Evolutionary conservation across 2,113 vertebrate genomes (phyloP).

Genomic region (Grammomys dolichurus): DNA sequence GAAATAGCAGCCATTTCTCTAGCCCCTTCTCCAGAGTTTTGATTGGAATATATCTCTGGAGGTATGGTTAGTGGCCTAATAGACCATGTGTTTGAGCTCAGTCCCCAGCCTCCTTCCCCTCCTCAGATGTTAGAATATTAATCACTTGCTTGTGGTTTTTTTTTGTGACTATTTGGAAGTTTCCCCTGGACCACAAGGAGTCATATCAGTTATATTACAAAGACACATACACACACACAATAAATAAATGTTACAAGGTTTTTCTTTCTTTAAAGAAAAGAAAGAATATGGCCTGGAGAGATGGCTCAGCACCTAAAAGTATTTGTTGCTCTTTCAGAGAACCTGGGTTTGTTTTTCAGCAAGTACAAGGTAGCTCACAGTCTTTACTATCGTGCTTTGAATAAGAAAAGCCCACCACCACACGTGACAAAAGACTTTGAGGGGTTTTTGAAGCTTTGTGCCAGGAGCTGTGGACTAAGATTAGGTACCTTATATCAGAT

Average conservation of each 20-base stretch:
- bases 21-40: not conserved
- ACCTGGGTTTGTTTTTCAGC: too few relatives aligned
- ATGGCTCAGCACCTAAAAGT: too few relatives aligned
- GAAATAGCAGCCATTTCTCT: not conserved
- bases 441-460: not conserved
- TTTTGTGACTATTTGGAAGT: constrained; percentile 6
- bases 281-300: too few relatives aligned
- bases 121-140: not conserved
- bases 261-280: too few relatives aligned
- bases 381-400: too few relatives aligned
- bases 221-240: not conserved
- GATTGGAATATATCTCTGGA: not conserved
- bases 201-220: not conserved
- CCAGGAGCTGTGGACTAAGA: not conserved
- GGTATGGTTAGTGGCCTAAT: not conserved
- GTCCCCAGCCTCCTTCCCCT: not conserved
- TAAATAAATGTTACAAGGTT: too few relatives aligned
- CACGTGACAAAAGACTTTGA: not conserved
- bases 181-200: not conserved
- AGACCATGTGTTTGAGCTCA: not conserved
- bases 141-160: not conserved
- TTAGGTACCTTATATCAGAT: not conserved
- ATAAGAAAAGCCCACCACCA: too few relatives aligned
- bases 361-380: too few relatives aligned
- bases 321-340: too few relatives aligned